phyloP scores from a whole-genome alignment of 1,140 invertebrate species.

The Aphis craccivora region DNA sequence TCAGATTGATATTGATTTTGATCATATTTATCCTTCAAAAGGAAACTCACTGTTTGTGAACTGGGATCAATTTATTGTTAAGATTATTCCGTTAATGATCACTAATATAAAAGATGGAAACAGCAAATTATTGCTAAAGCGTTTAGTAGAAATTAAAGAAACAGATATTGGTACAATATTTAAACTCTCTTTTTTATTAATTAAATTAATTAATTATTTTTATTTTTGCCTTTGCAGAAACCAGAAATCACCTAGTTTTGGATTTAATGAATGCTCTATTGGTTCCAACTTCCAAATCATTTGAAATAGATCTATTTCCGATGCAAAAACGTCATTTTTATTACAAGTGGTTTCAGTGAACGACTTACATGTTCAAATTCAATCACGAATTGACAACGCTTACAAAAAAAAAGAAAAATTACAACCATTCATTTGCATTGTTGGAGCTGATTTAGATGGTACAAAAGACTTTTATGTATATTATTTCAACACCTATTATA shows the following conservation, averaged over 20 bases:
- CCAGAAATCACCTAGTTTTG: not conserved
- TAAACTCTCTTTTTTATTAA: not conserved
- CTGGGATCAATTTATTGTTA: not conserved
- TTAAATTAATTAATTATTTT: not conserved
- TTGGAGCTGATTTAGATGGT: not conserved
- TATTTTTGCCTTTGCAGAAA: not conserved
- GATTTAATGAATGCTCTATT: conserved; percentile 23
- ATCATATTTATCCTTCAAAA: conserved; percentile 1
- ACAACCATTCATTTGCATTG: not conserved
- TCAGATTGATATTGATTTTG: conserved; percentile 38
- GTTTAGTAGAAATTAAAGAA: conserved; percentile 7
- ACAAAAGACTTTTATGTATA: not conserved
- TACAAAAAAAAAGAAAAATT: conserved; percentile 27
- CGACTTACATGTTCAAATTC: conserved; percentile 18
- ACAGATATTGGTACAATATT: not conserved
- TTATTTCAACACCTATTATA: conserved; percentile 1
- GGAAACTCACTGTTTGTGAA: conserved; percentile 3
- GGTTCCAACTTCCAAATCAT: not conserved
- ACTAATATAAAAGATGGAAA: conserved; percentile 10
- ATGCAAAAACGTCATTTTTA: not conserved
- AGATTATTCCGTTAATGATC: conserved; percentile 12
- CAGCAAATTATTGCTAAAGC: not conserved
- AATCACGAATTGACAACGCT: conserved; percentile 5
- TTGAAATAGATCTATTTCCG: conserved; percentile 3
- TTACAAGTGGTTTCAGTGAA: not conserved